phyloP scores from a whole-genome alignment of 2,113 vertebrate species.

The Neogobius melanostomus region DNA sequence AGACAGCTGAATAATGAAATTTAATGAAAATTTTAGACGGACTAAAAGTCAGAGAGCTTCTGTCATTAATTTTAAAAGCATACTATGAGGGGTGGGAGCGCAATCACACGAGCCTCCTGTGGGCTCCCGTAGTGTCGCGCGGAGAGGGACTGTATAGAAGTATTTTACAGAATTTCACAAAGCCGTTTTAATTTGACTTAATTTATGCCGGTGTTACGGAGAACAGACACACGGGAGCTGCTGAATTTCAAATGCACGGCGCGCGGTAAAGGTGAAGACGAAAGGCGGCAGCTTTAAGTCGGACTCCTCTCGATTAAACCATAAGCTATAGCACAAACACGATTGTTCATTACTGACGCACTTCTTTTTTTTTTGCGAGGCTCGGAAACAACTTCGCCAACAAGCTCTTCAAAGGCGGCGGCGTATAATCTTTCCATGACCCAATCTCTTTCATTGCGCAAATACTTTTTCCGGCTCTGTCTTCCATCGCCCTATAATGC shows the following conservation, averaged over 20 bases:
- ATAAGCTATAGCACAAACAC: constrained; percentile 20
- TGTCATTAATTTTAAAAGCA: constrained; percentile 76
- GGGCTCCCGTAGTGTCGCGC: constrained; percentile 20
- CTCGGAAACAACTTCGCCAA: constrained; percentile 22
- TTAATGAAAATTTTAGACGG: constrained; percentile 77
- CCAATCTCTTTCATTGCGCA: constrained; percentile 12
- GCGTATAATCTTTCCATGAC: constrained; percentile 24
- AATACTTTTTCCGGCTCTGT: constrained; percentile 5
- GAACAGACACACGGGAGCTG: neutral
- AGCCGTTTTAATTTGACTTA: neutral
- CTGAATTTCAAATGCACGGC: constrained; percentile 9
- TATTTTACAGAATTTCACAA: constrained; percentile 4
- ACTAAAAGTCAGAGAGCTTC: constrained; percentile 76
- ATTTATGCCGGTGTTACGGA: neutral
- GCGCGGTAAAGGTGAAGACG: constrained; percentile 5
- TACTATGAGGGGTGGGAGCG: constrained; percentile 48
- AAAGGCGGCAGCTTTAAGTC: constrained; percentile 2
- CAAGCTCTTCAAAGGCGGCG: constrained; percentile 24
- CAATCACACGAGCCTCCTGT: constrained; percentile 59
- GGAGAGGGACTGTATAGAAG: neutral
- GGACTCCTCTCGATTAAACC: constrained; percentile 21
- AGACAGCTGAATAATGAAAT: constrained; percentile 77
- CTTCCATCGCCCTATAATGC: neutral
- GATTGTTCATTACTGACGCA: constrained; percentile 19
- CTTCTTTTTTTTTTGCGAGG: neutral